Evolutionary conservation across 2,797 vertebrate genomes (phyloP).

Genomic region (Lithobates sylvaticus): DNA sequence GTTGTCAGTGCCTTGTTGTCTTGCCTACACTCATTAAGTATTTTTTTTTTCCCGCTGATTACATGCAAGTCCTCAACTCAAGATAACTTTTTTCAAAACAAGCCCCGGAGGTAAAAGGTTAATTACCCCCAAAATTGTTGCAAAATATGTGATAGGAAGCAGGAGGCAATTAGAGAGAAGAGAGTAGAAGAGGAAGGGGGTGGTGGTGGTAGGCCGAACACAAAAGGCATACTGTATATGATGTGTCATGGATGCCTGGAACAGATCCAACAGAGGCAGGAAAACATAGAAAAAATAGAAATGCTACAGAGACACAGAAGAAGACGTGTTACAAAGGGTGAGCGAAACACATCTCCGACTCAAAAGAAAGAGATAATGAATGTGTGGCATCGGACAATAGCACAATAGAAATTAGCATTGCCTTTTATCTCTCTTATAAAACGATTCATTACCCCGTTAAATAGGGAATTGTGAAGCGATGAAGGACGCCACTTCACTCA

Average conservation of each 20-base stretch:
- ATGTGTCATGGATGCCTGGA: conserved; percentile 48
- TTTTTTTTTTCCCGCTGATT: conserved; percentile 63
- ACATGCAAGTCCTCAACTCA: conserved; percentile 52
- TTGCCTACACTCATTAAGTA: conserved; percentile 66
- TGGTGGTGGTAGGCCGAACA: neutral
- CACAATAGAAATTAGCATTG: conserved; percentile 61
- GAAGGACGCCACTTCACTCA: conserved; percentile 44
- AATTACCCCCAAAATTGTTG: conserved; percentile 50
- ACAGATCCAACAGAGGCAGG: conserved; percentile 35
- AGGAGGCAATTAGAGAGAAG: conserved; percentile 47
- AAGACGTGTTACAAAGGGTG: conserved; percentile 53
- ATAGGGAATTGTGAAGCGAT: conserved; percentile 52
- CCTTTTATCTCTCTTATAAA: conserved; percentile 62
- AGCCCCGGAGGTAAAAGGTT: conserved; percentile 53
- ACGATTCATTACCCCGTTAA: conserved; percentile 64
- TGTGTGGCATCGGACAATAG: conserved; percentile 54
- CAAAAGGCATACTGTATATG: conserved; percentile 30
- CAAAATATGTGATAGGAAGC: conserved; percentile 51
- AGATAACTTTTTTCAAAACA: conserved; percentile 63
- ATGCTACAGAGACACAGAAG: conserved; percentile 31
- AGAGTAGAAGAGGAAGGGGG: conserved; percentile 22
- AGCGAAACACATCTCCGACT: conserved; percentile 1
- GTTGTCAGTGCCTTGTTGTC: conserved; percentile 62
- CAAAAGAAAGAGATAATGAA: conserved; percentile 54
- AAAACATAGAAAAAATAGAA: conserved; percentile 43